Percentiles rank a stretch among this genome's conserved stretches.
These are phyloP conservation scores for Hofmannophila pseudospretella DNA, from an alignment of 2,888 invertebrate genomes.

Conservation along the genomic window DNA sequence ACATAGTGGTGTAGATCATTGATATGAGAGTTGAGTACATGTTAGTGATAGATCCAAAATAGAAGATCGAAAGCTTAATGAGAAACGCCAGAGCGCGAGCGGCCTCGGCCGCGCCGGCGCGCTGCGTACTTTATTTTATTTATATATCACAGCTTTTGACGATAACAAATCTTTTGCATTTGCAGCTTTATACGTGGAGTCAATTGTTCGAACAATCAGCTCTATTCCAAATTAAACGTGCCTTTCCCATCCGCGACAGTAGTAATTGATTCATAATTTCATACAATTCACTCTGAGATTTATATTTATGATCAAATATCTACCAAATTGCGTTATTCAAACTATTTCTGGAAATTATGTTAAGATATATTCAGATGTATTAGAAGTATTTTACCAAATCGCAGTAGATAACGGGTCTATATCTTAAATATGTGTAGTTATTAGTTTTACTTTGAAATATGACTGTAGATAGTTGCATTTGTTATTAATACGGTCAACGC, in stretches of 20 bases:
- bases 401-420: too few species aligned
- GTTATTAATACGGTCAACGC: background rate
- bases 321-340: slow-evolving; percentile 4
- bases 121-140: slow-evolving; percentile 64
- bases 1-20: slow-evolving; percentile 20
- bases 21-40: slow-evolving; percentile 20
- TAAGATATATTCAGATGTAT: too few species aligned
- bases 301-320: slow-evolving; percentile 1
- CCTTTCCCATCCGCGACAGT: slow-evolving; percentile 25
- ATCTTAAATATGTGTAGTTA: background rate
- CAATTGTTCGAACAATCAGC: slow-evolving; percentile 71
- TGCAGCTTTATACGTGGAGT: slow-evolving; percentile 71
- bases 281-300: background rate
- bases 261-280: slow-evolving; percentile 11
- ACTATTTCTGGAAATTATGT: too few species aligned
- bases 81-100: slow-evolving; percentile 49
- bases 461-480: background rate
- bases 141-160: slow-evolving; percentile 78
- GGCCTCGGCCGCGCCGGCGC: slow-evolving; percentile 47
- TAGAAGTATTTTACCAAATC: too few species aligned
- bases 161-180: slow-evolving; percentile 78
- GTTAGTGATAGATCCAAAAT: slow-evolving; percentile 32
- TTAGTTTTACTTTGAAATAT: background rate
- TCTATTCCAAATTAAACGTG: slow-evolving; percentile 20
- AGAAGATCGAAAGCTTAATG: slow-evolving; percentile 48